Evolutionary conservation across 2,113 vertebrate genomes (phyloP).

Genomic region (Hippocampus barbouri): DNA sequence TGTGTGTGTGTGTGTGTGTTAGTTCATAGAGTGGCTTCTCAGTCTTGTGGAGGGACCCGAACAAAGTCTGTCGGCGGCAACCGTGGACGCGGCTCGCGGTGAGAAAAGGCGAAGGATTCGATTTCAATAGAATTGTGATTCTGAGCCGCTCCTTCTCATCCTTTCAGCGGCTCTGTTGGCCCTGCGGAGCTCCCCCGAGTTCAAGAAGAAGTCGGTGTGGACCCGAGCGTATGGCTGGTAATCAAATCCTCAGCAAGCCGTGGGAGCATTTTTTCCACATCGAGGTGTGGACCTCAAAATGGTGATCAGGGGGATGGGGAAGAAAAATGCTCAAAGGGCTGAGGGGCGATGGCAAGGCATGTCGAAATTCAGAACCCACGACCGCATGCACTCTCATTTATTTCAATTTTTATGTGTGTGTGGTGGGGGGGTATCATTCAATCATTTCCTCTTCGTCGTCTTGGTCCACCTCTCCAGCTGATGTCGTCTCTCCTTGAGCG

Average conservation of each 20-base stretch:
- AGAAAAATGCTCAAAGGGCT: too few relatives aligned
- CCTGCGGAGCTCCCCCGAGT: conserved; percentile 79
- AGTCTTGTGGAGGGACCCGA: conserved; percentile 78
- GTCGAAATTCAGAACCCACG: background rate
- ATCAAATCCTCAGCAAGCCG: background rate
- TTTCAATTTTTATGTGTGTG: too few relatives aligned
- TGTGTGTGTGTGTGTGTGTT: conserved; percentile 21
- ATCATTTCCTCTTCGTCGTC: conserved; percentile 60
- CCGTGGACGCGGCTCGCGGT: conserved; percentile 80
- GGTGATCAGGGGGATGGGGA: too few relatives aligned
- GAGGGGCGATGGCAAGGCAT: too few relatives aligned
- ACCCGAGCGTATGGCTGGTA: conserved; percentile 88
- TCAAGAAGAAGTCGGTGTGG: conserved; percentile 91
- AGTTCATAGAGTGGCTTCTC: conserved; percentile 95
- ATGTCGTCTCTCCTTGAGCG: conserved; percentile 59
- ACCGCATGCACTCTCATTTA: too few relatives aligned
- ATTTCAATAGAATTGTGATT: background rate
- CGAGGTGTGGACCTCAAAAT: too few relatives aligned
- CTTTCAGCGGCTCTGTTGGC: conserved; percentile 78
- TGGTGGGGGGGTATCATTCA: background rate
- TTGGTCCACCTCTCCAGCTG: conserved; percentile 55
- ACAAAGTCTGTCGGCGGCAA: conserved; percentile 70
- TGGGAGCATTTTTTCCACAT: background rate
- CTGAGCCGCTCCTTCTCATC: background rate
- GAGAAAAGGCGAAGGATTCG: conserved; percentile 7